Percentiles rank a stretch among this genome's conserved stretches.
phyloP scores from a whole-genome alignment of 2,888 invertebrate species.

The Crematogaster levior region DNA sequence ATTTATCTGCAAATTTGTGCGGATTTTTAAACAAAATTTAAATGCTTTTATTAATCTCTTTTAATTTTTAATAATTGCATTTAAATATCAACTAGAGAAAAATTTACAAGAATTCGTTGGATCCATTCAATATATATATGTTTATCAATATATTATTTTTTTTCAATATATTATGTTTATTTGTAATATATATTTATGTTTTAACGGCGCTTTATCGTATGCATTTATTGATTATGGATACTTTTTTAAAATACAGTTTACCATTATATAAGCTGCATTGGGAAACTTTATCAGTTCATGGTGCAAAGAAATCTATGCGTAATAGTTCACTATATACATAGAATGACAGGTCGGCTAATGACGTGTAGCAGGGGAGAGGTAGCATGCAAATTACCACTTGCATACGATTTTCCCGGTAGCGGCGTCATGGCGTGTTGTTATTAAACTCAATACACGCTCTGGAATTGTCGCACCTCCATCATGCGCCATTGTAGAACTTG shows the following conservation, averaged over 20 bases:
- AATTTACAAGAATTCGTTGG: too few relatives aligned
- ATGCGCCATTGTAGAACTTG: constrained; percentile 43
- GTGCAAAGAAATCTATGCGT: constrained; percentile 40
- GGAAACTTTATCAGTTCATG: constrained; percentile 32
- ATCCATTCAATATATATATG: not conserved
- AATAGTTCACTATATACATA: constrained; percentile 28
- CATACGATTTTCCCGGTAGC: constrained; percentile 39
- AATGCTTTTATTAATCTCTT: too few relatives aligned
- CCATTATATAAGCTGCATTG: not conserved
- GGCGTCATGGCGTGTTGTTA: constrained; percentile 41
- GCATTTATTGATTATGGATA: not conserved
- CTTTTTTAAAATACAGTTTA: not conserved
- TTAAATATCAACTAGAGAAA: too few relatives aligned
- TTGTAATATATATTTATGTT: not conserved
- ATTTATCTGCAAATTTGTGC: too few relatives aligned
- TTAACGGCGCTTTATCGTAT: too few relatives aligned
- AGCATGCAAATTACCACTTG: constrained; percentile 51
- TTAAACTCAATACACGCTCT: constrained; percentile 43
- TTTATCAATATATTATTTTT: too few relatives aligned
- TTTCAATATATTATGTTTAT: too few relatives aligned
- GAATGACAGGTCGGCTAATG: constrained; percentile 45
- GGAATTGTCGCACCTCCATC: constrained; percentile 49
- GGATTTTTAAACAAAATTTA: too few relatives aligned
- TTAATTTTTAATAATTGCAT: too few relatives aligned
- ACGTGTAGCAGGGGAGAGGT: constrained; percentile 33